Evolutionary conservation across 92 coral and sea anemone genomes (phyloP).

Genomic region (Muricea muricata): DNA sequence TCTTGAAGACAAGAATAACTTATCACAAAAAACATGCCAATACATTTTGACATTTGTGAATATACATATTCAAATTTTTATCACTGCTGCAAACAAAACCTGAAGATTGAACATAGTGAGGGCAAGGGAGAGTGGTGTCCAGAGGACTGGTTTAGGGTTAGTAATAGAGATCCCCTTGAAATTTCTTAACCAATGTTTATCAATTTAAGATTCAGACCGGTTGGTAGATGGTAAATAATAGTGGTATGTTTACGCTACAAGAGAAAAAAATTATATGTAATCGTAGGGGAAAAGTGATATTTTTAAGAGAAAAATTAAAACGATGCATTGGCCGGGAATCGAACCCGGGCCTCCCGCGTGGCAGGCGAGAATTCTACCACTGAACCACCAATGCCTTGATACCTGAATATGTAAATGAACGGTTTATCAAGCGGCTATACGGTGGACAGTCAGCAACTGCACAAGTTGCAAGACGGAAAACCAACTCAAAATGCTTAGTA

Average conservation of each 20-base stretch:
- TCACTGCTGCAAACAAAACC: background rate
- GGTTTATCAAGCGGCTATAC: background rate
- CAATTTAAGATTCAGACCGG: background rate
- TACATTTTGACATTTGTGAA: background rate
- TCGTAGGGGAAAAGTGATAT: background rate
- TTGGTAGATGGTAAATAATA: background rate
- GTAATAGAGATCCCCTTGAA: background rate
- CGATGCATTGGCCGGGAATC: constrained; percentile 62
- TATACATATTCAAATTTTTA: background rate
- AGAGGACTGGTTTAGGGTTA: background rate
- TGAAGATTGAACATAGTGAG: too few species aligned
- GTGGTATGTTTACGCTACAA: background rate
- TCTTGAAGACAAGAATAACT: too few species aligned
- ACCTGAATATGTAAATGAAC: too few species aligned
- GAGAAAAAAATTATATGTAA: background rate
- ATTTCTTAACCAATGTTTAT: background rate
- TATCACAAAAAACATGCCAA: background rate
- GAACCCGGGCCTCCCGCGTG: constrained; percentile 69
- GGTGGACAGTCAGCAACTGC: too few species aligned
- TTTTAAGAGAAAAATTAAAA: background rate
- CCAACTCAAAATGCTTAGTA: background rate
- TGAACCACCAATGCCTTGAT: constrained; percentile 52
- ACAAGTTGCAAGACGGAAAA: too few species aligned
- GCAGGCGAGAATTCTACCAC: constrained; percentile 67
- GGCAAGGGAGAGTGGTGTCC: too few species aligned